Base-by-base conservation (phyloP, 2,888 invertebrate genomes). In the Stenodema calcarata region DNA sequence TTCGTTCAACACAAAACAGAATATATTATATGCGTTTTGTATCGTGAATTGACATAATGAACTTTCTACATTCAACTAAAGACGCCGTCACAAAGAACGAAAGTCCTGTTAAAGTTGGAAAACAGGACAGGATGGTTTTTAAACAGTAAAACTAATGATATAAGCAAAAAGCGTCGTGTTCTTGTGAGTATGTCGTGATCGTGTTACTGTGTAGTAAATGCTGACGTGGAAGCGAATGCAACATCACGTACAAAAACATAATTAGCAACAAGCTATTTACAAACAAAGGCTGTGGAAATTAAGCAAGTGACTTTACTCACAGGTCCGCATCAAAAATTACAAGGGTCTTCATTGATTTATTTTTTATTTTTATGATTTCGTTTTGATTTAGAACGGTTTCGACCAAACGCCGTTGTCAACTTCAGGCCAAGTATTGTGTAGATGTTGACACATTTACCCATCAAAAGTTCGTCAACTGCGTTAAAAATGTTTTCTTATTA, bases 191-290 rank as follows among this genome's bases (percentile, higher is more conserved):
- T 62, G 62, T 62, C 9, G 35, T 73, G 73, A 73, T 28, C 1
- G 69, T 69, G 73, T 73, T 23, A 23, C 18, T 18, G 23, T 62
- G 23, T n/a, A n/a, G n/a, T 62, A 4, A 16, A 3, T 16, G 78
- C 44, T 78, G 35, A 78, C 78, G 78, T 78, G 78, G 44, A 78
- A 78, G 78, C 78, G 27, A 78, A 78, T 78, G 78, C 78, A 80
- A 80, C 30, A 62, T 16, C 80, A 35, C 50, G 41, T 30, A 47
- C 80, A 30, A 50, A 1, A 23, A 80, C 27, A 80, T 35, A 42
- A 18, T 54, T 80, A 27, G 80, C 80, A 47, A 80, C 54, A 80
- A 80, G 80, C 80, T 80, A 80, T 80, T 4, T 80, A 80, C 80
- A 80, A 42, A 28, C 18, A 11, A 18, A 18, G 4, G 78, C 78